These are phyloP conservation scores for Lithodes maja DNA, from an alignment of 2,888 invertebrate genomes.

Conservation along the genomic window DNA sequence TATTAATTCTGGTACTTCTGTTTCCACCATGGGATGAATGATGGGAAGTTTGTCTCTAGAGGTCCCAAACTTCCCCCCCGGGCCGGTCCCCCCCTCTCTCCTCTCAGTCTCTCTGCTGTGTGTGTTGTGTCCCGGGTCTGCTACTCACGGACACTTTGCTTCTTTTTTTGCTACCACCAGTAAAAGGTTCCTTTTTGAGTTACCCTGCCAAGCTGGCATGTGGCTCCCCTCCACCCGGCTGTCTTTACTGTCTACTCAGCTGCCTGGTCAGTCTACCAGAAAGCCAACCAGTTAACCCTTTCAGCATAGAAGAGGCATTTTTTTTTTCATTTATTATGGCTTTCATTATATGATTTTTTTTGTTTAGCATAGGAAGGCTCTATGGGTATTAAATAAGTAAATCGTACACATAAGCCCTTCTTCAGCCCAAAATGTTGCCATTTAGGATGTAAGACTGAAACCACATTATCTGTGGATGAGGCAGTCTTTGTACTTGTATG, in stretches of 20 bases:
- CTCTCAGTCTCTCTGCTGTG: constrained; percentile 59
- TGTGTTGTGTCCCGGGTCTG: constrained; percentile 60
- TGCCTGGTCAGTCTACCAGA: constrained; percentile 36
- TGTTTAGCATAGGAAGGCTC: too few species aligned
- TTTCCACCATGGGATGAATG: constrained; percentile 56
- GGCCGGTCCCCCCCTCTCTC: constrained; percentile 45
- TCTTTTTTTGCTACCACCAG: constrained; percentile 64
- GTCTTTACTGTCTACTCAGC: constrained; percentile 40
- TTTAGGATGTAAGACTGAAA: too few species aligned
- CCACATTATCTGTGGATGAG: too few species aligned
- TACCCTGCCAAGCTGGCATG: constrained; percentile 40
- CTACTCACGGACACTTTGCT: constrained; percentile 61
- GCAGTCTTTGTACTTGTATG: too few species aligned
- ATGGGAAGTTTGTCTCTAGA: constrained; percentile 61
- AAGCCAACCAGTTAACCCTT: constrained; percentile 15
- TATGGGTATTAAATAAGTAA: background rate
- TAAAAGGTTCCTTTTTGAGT: constrained; percentile 59
- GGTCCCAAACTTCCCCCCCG: constrained; percentile 48
- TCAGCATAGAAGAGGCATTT: too few species aligned
- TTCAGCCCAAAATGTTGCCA: too few species aligned
- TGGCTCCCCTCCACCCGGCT: constrained; percentile 35
- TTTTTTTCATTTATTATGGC: too few species aligned
- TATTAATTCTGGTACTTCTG: constrained; percentile 60
- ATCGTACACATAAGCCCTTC: background rate
- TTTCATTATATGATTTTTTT: too few species aligned